Evolutionary conservation across 2,797 vertebrate species (phyloP).

Genomic region (Pogoniulus pusillus): DNA sequence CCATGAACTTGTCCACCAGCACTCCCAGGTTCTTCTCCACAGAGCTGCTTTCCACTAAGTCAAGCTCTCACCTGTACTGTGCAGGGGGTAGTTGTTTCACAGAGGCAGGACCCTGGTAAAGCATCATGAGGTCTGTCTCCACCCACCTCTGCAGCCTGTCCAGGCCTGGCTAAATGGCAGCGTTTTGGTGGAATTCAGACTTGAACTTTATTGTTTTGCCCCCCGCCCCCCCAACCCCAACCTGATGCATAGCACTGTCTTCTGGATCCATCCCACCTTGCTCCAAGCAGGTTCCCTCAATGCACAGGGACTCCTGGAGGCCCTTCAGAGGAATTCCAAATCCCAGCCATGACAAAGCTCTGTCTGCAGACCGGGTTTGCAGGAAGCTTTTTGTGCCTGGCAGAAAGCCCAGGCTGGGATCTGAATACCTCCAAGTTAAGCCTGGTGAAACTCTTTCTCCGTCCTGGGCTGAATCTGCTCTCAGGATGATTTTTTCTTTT

Average conservation of each 20-base stretch:
- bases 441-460: neutral
- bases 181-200: neutral
- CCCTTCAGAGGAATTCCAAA: neutral
- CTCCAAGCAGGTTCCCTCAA: neutral
- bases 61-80: too few relatives aligned
- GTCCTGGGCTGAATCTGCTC: neutral
- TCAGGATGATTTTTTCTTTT: neutral
- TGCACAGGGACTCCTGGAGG: neutral
- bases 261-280: neutral
- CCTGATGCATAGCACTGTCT: accelerated
- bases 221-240: too few relatives aligned
- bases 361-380: neutral
- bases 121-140: too few relatives aligned
- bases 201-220: neutral
- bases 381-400: neutral
- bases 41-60: too few relatives aligned
- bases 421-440: neutral
- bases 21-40: too few relatives aligned
- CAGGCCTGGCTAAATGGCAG: too few relatives aligned
- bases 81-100: too few relatives aligned
- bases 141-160: too few relatives aligned
- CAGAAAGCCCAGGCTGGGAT: neutral
- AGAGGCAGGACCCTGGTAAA: too few relatives aligned
- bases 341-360: neutral
- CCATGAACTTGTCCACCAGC: too few relatives aligned